A percentile compares a stretch with the other conserved stretches of the same genome.
Evolutionary conservation across 2,797 vertebrate genomes (phyloP).

Genomic region (Enteromius fasciolatus): DNA sequence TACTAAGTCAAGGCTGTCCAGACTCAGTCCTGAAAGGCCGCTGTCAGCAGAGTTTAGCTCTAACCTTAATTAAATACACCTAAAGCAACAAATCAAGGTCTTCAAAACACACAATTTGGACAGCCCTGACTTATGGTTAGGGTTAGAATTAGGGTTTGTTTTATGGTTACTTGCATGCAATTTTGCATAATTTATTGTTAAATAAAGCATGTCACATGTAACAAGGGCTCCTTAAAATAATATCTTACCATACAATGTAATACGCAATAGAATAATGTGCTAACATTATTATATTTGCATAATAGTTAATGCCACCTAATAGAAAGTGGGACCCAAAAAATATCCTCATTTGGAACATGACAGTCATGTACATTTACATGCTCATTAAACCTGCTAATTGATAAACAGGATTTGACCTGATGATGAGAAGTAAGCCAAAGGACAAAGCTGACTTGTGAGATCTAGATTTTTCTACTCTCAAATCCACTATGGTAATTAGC

Average conservation of each 20-base stretch:
- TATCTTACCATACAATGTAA: neutral
- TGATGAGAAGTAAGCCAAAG: conserved; percentile 35
- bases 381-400: conserved; percentile 60
- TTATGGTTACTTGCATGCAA: no score
- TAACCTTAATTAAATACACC: no score
- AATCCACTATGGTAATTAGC: conserved; percentile 63
- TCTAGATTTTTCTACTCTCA: conserved; percentile 43
- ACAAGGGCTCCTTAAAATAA: neutral
- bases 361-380: conserved; percentile 24
- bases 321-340: neutral
- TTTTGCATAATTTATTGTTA: neutral
- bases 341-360: neutral
- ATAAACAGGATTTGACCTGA: conserved; percentile 54
- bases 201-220: neutral
- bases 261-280: neutral
- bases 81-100: no score
- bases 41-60: no score
- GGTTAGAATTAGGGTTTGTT: no score
- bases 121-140: no score
- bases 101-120: no score
- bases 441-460: conserved; percentile 45
- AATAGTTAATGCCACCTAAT: neutral
- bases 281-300: no score
- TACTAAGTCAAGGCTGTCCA: no score
- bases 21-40: no score